Base-by-base conservation (phyloP, 2,113 vertebrate species). In the Perca flavescens region DNA sequence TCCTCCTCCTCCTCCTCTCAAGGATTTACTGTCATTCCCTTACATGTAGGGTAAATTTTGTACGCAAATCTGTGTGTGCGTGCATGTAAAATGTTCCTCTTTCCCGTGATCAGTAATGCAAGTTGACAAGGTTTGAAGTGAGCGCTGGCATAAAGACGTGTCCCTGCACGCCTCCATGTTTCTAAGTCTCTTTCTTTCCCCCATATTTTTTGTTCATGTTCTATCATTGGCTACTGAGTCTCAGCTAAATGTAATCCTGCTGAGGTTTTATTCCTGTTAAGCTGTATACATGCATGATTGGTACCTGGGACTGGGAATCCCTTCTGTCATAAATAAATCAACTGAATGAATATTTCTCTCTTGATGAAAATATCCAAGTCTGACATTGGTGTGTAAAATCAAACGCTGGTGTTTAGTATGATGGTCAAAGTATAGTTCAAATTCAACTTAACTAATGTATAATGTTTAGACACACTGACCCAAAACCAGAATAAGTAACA, bases 71-170 rank as follows among this genome's bases (percentile, higher is more conserved):
- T 74, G 56, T 57, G 62, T 0, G 0, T 2, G 68, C 36, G n/a
- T 56, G 22, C 5, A 9, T 54, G 49, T 31, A 58, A 46, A 47
- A 57, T 8, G 17, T 43, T 69, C 79, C 54, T 54, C 53, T 53
- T 36, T 56, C 40, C 47, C 1, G 2, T 6, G 25, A 50, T 58
- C 61, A 56, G 81, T 69, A 82, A 84, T 79, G 61, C 46, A 31
- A 70, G 46, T 64, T 84, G 74, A 79, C 72, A 80, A 34, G 67
- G 75, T 77, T 77, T 84, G 71, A 84, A 68, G 50, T 34, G 31
- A 87, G 43, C 40, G 15, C 36, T 3, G 53, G 63, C 4, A 4
- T 66, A 1, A 31, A 43, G 63, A 75, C 21, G 8, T 36, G 65
- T 84, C 54, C 69, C 64, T 34, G 21, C 14, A 25, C 9, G 31